Evolutionary conservation across 2,888 invertebrate species (phyloP), one percentile per base, ranked within the genome.

Genomic region (Cordylochernes scorpioides): DNA sequence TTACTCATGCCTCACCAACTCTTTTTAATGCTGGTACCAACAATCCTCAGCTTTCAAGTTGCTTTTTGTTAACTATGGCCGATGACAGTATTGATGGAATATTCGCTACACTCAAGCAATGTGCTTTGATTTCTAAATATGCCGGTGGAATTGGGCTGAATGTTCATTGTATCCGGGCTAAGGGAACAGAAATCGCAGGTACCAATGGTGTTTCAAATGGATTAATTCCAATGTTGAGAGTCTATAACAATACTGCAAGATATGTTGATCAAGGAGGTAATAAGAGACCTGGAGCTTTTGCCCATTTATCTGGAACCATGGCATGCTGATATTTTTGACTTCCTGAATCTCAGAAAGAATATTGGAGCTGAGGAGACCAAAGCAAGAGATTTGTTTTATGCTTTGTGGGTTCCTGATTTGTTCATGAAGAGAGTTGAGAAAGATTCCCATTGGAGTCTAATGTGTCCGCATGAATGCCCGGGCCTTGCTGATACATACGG

Each of bases 261-360:
- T 94, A 91, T 57, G 88, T 94, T 1, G 88, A 91, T 52, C 94
- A 97, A 58, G 88, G 91, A 14, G 91, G 91, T 27, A 88, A 88
- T 49, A 91, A 64, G 62, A 60, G 91, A 37, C 91, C 91, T 2
- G 94, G 94, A 14, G 91, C 91, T 3, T 88, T 94, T 58, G 88
- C 97, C n/a, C 10, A 68, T 97, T 36, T 97, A 97, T 49, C 55
- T 99, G 29, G 97, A 97, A 54, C 97, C 97, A 0, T 97, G 97
- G 97, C 97, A 99, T 57, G 72, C 82, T 0, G 94, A 97, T 52
- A 62, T 97, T 34, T 80, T 88, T 50, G 84, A 84, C 35, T 97
- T 91, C 55, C 57, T 97, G 28, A 77, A 91, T 49, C 58, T 91
- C 28, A 80, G 73, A 49, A 91, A 88, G 51, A 97, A 94, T 50